Base-by-base conservation (phyloP, 2,888 invertebrate species). In the Trichopria drosophilae region DNA sequence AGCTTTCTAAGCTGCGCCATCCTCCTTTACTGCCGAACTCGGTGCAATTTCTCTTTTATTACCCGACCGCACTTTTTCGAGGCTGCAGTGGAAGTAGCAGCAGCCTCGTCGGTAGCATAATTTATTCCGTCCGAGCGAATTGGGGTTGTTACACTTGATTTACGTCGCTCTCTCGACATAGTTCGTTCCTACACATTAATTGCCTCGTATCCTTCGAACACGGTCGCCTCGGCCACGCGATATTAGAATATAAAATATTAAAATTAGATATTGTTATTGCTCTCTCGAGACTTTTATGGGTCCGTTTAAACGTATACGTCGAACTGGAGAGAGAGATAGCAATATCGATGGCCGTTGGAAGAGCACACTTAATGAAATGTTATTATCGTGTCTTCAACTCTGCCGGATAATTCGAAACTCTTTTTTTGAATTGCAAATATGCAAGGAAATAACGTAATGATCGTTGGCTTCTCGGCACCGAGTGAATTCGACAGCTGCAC, bases 91-190 rank as follows among this genome's bases (percentile, higher is more conserved):
- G 20, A 9, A 16, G 16, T 16, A 6, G 51, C 40, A 23, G 32
- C 24, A 40, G 24, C 37, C 42, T 42, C 36, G 44, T 47, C 47
- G 55, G 52, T 55, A 51, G 55, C 55, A 52, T 55, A 55, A 55
- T 55, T 58, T 58, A 55, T 58, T 53, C 53, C 46, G 39, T 43
- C 45, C 53, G 40, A 46, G 51, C 50, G 58, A 58, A 58, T 58
- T 58, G 58, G 55, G 55, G 58, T 49, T 58, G 55, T 58, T 58
- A 55, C 53, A 41, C 55, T 58, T 58, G 58, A 58, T 58, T 58
- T 58, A 58, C 52, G 55, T 43, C 41, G 43, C 40, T 48, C 42
- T 51, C 34, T 46, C 49, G 41, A 28, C 31, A 34, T 22, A 34
- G 32, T 13, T 9, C 22, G 26, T 36, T 39, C 39, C 19, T 45